These are phyloP conservation scores for Megalurothrips usitatus DNA, from an alignment of 2,888 invertebrate genomes.

Conservation along the genomic window DNA sequence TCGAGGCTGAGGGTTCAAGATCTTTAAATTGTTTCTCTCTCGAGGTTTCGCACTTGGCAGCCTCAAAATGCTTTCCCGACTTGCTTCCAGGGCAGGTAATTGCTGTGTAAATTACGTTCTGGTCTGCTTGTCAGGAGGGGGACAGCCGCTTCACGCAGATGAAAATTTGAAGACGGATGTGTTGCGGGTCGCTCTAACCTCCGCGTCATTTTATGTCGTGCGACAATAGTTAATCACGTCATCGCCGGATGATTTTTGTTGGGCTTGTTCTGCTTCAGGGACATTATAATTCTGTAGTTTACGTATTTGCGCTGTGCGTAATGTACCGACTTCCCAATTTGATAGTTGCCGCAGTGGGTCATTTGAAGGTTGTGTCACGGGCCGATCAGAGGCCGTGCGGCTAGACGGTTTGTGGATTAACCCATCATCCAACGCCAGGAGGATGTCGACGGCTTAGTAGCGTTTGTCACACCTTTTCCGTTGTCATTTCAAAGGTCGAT, in stretches of 20 bases:
- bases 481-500: neutral
- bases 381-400: neutral
- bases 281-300: neutral
- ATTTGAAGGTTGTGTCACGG: conserved; percentile 5
- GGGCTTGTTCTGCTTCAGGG: neutral
- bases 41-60: neutral
- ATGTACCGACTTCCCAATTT: neutral
- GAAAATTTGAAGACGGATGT: neutral
- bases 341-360: neutral
- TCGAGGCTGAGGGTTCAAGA: conserved; percentile 10
- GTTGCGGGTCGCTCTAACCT: neutral
- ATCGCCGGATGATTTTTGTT: no score
- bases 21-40: neutral
- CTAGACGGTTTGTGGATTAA: neutral
- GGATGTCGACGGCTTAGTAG: neutral
- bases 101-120: neutral
- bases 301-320: neutral
- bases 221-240: no score
- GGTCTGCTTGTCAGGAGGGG: neutral
- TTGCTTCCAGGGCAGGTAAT: conserved; percentile 64
- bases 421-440: neutral
- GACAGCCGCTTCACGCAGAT: neutral
- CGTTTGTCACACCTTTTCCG: neutral
- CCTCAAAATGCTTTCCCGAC: conserved; percentile 62
- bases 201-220: neutral